Evolutionary conservation across 37 sponge, comb jelly and placozoan species (phyloP).

Genomic region (Crambe crambe): DNA sequence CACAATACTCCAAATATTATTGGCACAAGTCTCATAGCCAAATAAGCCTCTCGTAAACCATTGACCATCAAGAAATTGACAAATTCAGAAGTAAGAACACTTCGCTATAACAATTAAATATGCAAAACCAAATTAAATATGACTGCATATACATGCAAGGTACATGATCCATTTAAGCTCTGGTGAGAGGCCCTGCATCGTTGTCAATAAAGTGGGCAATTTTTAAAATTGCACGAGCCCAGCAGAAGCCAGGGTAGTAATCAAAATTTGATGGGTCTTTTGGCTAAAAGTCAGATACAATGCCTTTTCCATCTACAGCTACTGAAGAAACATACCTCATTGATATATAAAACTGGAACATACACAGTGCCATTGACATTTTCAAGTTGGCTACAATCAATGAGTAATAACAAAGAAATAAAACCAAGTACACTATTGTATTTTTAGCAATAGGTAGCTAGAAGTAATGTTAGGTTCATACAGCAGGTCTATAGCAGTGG

Average conservation of each 20-base stretch:
- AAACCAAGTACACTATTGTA: no score
- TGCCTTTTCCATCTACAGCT: background rate
- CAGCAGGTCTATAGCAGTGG: no score
- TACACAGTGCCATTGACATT: conserved; percentile 62
- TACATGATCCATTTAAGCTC: no score
- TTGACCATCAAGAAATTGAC: conserved; percentile 3
- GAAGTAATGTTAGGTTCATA: no score
- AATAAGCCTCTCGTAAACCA: conserved; percentile 10
- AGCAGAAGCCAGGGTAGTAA: no score
- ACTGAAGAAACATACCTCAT: conserved; percentile 65
- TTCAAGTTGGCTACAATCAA: conserved; percentile 22
- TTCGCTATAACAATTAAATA: background rate
- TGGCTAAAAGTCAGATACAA: background rate
- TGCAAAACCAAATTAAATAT: no score
- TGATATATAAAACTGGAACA: conserved; percentile 62
- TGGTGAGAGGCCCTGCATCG: no score
- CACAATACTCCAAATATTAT: background rate
- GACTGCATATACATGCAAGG: no score
- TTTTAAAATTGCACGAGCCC: no score
- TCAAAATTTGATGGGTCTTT: background rate
- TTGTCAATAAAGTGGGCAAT: no score
- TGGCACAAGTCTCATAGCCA: background rate
- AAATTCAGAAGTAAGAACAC: conserved; percentile 5
- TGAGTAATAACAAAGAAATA: background rate
- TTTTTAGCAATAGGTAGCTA: no score